Conservation (phyloP, 2,888 invertebrate genomes). For the Lissocephala sabroskyi region DNA sequence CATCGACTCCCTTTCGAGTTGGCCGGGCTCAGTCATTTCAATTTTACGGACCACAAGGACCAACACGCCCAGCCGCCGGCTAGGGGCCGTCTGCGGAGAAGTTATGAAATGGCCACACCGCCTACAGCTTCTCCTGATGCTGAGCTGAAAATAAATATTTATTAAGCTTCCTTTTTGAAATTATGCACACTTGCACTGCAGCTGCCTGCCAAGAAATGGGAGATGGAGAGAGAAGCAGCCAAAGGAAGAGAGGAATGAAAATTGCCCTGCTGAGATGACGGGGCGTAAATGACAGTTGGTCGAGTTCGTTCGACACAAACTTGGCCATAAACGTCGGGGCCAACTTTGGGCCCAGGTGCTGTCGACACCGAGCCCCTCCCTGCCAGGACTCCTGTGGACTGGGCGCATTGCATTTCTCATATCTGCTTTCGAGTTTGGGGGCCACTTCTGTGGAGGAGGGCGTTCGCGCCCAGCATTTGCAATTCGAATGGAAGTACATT, state of each 20-base stretch:
- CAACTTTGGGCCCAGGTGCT: constrained; percentile 6
- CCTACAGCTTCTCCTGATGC: constrained; percentile 1
- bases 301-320: no score
- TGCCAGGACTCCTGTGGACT: no score
- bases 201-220: no score
- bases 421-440: no score
- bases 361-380: no score
- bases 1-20: constrained; percentile 13
- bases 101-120: constrained; percentile 1
- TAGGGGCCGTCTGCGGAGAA: neutral
- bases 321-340: constrained; percentile 18
- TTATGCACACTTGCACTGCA: constrained; percentile 1
- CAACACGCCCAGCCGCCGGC: neutral
- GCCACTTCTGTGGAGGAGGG: no score
- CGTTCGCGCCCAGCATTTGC: constrained; percentile 29
- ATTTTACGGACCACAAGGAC: neutral
- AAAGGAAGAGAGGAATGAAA: no score
- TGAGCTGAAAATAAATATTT: constrained; percentile 18
- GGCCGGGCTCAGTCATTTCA: neutral
- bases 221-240: no score
- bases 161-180: constrained; percentile 12
- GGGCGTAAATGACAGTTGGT: neutral
- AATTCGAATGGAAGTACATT: constrained; percentile 54
- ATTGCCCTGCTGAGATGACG: neutral
- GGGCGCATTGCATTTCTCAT: no score